phyloP scores from a whole-genome alignment of 2,113 vertebrate species.

The Gobiocypris rarus region DNA sequence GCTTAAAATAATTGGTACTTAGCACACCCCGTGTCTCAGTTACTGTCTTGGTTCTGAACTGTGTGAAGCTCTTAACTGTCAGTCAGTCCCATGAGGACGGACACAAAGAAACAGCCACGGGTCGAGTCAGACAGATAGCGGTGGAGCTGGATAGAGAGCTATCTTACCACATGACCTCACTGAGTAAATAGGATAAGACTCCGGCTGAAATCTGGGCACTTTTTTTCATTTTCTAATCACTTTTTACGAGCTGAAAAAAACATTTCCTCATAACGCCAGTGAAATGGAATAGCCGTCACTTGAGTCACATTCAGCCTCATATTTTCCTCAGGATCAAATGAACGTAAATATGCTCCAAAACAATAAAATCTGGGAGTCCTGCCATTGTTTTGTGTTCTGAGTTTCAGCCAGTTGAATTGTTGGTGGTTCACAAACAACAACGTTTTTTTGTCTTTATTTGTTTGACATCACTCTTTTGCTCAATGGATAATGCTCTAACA shows the following conservation, averaged over 20 bases:
- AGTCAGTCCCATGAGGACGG: slow-evolving; percentile 20
- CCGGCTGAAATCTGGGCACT: slow-evolving; percentile 34
- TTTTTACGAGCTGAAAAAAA: not conserved
- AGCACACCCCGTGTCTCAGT: not conserved
- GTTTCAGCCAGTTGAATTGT: not conserved
- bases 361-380: slow-evolving; percentile 14
- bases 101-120: slow-evolving; percentile 8
- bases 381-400: slow-evolving; percentile 3
- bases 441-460: not conserved
- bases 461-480: not conserved
- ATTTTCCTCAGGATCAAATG: slow-evolving; percentile 32
- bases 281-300: slow-evolving; percentile 22
- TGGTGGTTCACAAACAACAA: not conserved
- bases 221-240: slow-evolving; percentile 32
- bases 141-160: not conserved
- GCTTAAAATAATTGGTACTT: slow-evolving; percentile 11
- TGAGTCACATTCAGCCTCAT: slow-evolving; percentile 19
- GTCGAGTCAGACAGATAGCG: not conserved
- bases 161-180: slow-evolving; percentile 43
- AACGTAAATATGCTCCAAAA: slow-evolving; percentile 23
- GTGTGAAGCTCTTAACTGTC: slow-evolving; percentile 39
- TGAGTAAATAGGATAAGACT: slow-evolving; percentile 51
- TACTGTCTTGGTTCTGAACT: slow-evolving; percentile 36
- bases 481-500: not conserved
- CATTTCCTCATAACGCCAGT: slow-evolving; percentile 3